Conservation (phyloP, 2,888 invertebrate species). For the Drosophila demipolita region DNA sequence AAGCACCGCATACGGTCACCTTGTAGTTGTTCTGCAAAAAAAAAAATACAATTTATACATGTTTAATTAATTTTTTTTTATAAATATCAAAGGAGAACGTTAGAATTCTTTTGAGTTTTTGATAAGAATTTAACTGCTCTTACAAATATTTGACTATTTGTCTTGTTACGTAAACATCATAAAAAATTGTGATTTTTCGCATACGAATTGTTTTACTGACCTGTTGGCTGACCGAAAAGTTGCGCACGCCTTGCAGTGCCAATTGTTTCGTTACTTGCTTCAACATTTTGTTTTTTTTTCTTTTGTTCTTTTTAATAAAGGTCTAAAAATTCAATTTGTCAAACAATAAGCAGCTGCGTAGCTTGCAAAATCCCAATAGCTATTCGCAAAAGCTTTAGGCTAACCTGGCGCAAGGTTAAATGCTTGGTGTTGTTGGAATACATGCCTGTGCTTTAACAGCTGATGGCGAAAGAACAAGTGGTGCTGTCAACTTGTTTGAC, state of each 20-base stretch:
- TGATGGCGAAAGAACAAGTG: conserved; percentile 15
- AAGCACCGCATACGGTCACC: conserved; percentile 98
- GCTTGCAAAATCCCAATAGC: conserved; percentile 66
- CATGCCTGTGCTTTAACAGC: conserved; percentile 34
- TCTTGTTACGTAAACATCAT: conserved; percentile 78
- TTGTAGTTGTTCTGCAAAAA: conserved; percentile 91
- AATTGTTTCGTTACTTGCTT: conserved; percentile 88
- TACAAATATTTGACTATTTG: conserved; percentile 17
- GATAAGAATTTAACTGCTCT: neutral
- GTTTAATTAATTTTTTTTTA: neutral
- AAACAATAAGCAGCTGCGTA: conserved; percentile 62
- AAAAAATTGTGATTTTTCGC: neutral
- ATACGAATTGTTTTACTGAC: conserved; percentile 79
- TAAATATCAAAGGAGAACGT: neutral
- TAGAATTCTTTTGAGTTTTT: neutral
- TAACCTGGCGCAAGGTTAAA: conserved; percentile 51
- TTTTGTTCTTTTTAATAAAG: conserved; percentile 37
- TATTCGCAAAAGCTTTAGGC: conserved; percentile 54
- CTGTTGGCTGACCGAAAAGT: conserved; percentile 87
- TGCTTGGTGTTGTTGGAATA: conserved; percentile 10
- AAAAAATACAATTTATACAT: conserved; percentile 28
- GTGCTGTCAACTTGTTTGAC: conserved; percentile 49
- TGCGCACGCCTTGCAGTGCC: conserved; percentile 87
- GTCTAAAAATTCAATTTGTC: conserved; percentile 39
- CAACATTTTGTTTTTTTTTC: conserved; percentile 86